phyloP scores from a whole-genome alignment of 2,888 invertebrate genomes.

The Graphium colonna region DNA sequence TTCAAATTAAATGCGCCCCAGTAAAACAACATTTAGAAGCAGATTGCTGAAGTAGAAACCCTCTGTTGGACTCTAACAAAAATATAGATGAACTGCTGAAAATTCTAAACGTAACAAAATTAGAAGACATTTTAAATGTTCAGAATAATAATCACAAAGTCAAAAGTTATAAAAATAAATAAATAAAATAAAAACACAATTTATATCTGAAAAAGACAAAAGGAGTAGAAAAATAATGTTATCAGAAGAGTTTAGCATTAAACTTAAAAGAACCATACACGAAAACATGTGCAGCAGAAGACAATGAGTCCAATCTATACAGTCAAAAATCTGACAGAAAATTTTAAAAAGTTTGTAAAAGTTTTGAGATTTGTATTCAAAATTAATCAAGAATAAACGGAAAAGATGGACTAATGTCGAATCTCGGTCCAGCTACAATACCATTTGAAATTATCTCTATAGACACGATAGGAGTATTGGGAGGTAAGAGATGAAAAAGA shows the following conservation, averaged over 20 bases:
- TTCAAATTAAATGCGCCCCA: conserved; percentile 31
- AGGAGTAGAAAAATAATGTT: conserved; percentile 27
- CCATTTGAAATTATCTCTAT: conserved; percentile 30
- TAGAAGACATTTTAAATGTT: conserved; percentile 30
- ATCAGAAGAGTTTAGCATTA: conserved; percentile 25
- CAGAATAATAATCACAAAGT: conserved; percentile 27
- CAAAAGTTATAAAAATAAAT: too few species aligned
- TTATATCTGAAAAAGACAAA: too few species aligned
- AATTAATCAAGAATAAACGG: conserved; percentile 1
- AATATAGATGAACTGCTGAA: conserved; percentile 30
- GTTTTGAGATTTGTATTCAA: neutral
- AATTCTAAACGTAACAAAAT: conserved; percentile 29
- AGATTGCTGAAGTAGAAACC: conserved; percentile 32
- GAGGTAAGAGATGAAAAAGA: conserved; percentile 16
- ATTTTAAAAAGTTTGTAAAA: too few species aligned
- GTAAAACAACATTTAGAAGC: conserved; percentile 27
- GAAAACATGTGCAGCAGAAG: neutral
- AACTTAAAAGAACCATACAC: conserved; percentile 23
- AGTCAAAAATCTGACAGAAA: too few species aligned
- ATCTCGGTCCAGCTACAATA: conserved; percentile 27
- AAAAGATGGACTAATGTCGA: conserved; percentile 13
- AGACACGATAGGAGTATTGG: conserved; percentile 22
- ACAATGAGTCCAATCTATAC: too few species aligned
- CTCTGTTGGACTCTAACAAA: conserved; percentile 28
- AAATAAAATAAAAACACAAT: too few species aligned